A percentile compares a stretch with the other conserved stretches of the same genome.
phyloP scores from a whole-genome alignment of 2,113 vertebrate genomes.

The Elephantulus edwardii region DNA sequence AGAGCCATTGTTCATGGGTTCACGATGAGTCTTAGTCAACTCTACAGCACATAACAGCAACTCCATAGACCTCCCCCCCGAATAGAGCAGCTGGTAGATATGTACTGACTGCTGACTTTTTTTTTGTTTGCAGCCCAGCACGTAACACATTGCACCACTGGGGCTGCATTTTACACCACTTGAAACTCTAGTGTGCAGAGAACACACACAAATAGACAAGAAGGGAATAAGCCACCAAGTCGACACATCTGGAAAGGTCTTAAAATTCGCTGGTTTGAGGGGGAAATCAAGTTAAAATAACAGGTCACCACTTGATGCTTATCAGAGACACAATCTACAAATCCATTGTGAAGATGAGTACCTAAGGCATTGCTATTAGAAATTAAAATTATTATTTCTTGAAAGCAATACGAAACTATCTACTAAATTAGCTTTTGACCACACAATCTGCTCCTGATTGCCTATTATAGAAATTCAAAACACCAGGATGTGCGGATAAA shows the following conservation, averaged over 20 bases:
- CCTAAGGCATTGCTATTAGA: not conserved
- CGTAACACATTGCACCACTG: no score
- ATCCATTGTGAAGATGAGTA: not conserved
- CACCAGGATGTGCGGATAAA: not conserved
- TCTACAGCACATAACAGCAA: no score
- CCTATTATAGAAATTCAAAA: not conserved
- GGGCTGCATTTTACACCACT: no score
- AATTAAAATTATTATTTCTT: not conserved
- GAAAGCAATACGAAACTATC: not conserved
- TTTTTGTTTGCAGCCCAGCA: no score
- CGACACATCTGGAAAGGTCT: not conserved
- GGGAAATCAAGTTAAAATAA: not conserved
- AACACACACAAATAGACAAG: fast-evolving
- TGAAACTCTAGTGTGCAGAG: not conserved
- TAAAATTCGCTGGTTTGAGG: fast-evolving
- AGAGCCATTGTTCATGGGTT: no score
- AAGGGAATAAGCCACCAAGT: not conserved
- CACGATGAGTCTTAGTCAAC: no score
- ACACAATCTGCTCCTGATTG: not conserved
- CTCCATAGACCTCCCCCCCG: no score
- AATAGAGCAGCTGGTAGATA: no score
- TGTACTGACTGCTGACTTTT: no score
- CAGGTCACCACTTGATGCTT: fast-evolving
- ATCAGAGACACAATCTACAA: not conserved
- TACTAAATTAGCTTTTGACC: not conserved